phyloP scores from a whole-genome alignment of 2,888 invertebrate genomes.

The Cerceris rybyensis region DNA sequence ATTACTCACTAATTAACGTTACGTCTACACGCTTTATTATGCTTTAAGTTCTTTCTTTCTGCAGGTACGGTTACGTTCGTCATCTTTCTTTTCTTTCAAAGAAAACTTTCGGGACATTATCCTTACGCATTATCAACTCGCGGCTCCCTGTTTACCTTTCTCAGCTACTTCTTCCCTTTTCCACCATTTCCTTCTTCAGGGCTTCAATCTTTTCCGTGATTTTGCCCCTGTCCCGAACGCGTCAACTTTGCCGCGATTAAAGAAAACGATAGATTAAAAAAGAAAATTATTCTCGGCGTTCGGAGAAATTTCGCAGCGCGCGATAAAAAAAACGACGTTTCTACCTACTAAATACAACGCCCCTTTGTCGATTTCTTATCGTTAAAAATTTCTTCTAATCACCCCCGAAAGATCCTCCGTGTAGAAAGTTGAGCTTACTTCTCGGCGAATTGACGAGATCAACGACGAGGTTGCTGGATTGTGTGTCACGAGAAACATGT shows the following conservation, averaged over 20 bases:
- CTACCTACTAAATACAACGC: not conserved
- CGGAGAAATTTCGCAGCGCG: slow-evolving; percentile 30
- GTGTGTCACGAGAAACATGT: slow-evolving; percentile 4
- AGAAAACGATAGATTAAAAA: slow-evolving; percentile 41
- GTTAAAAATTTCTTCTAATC: slow-evolving; percentile 13
- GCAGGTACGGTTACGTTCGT: slow-evolving; percentile 70
- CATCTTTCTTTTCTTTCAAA: slow-evolving; percentile 14
- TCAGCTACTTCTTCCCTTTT: slow-evolving; percentile 16
- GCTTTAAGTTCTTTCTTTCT: slow-evolving; percentile 63
- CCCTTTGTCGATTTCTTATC: slow-evolving; percentile 20
- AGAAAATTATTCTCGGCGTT: slow-evolving; percentile 27
- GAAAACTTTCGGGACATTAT: slow-evolving; percentile 7
- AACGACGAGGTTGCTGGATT: slow-evolving; percentile 26
- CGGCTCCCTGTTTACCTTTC: not conserved
- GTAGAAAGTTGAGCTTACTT: slow-evolving; percentile 35
- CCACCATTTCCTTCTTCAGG: slow-evolving; percentile 3
- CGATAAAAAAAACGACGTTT: slow-evolving; percentile 30
- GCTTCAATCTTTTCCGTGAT: not conserved
- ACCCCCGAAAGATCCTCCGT: slow-evolving; percentile 1
- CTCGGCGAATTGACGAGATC: slow-evolving; percentile 39
- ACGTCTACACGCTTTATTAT: slow-evolving; percentile 71
- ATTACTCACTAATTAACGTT: slow-evolving; percentile 71
- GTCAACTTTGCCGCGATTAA: slow-evolving; percentile 26
- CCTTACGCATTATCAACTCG: not conserved
- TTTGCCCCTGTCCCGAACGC: not conserved